phyloP scores from a whole-genome alignment of 2,888 invertebrate species.

The Celastrina argiolus region DNA sequence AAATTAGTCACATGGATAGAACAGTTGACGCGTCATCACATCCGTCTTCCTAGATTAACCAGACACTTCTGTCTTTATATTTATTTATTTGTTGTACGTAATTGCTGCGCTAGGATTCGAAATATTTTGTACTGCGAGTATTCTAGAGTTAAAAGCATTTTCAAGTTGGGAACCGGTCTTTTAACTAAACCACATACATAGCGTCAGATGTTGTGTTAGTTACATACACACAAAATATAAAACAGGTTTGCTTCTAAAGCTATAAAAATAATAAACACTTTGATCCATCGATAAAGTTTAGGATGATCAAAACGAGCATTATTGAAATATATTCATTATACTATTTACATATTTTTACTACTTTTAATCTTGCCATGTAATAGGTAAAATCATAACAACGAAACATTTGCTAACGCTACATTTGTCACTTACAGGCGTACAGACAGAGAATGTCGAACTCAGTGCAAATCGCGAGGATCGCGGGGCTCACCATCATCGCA shows the following conservation, averaged over 20 bases:
- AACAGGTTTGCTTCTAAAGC: background rate
- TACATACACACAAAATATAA: background rate
- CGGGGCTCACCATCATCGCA: constrained; percentile 88
- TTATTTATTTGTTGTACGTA: too few species aligned
- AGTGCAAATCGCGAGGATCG: constrained; percentile 91
- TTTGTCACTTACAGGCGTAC: constrained; percentile 93
- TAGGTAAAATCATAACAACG: too few species aligned
- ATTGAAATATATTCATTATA: background rate
- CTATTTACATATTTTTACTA: too few species aligned
- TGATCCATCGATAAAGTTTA: background rate
- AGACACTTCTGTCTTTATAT: background rate
- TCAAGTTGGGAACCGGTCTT: background rate
- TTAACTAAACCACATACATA: background rate
- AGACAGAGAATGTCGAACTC: constrained; percentile 83
- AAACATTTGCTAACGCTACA: too few species aligned
- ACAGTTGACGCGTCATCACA: background rate
- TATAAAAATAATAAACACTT: background rate
- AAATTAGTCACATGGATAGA: background rate
- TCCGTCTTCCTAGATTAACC: background rate
- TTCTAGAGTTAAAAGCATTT: background rate
- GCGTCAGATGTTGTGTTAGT: background rate
- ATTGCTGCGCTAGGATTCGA: background rate
- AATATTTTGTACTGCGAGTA: background rate
- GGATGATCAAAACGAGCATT: background rate
- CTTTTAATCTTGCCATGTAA: too few species aligned